A percentile compares a stretch with the other conserved stretches of the same genome.
These are phyloP conservation scores for Caenorhabditis sp. DNA, from an alignment of 2,888 invertebrate species.

Conservation along the genomic window DNA sequence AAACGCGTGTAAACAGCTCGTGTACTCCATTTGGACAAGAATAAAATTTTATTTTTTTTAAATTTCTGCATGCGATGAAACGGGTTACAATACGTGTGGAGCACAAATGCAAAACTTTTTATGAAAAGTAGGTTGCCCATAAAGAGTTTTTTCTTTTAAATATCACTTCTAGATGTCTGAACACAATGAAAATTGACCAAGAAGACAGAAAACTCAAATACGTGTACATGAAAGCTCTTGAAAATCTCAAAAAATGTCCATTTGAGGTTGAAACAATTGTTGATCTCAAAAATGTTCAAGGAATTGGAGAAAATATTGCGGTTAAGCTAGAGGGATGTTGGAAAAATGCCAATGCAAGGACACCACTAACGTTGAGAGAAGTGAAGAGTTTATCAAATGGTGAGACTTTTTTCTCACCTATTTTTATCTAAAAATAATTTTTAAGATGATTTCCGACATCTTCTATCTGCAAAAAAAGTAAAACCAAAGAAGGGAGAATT, in stretches of 20 bases:
- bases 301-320: slow-evolving; percentile 65
- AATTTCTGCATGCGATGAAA: slow-evolving; percentile 10
- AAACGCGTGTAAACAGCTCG: not conserved
- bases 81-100: slow-evolving; percentile 56
- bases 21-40: not conserved
- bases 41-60: not conserved
- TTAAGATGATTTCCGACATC: not conserved
- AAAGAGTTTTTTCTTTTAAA: not conserved
- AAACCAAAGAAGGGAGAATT: slow-evolving; percentile 10
- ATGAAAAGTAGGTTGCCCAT: slow-evolving; percentile 35
- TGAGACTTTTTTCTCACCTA: not conserved
- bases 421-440: not conserved
- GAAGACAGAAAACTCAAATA: slow-evolving; percentile 53
- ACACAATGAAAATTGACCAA: slow-evolving; percentile 51
- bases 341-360: slow-evolving; percentile 33
- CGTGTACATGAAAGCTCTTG: slow-evolving; percentile 57
- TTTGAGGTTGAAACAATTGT: slow-evolving; percentile 57
- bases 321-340: slow-evolving; percentile 59
- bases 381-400: slow-evolving; percentile 23
- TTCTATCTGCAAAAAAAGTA: not conserved
- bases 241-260: slow-evolving; percentile 57
- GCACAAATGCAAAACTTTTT: slow-evolving; percentile 58
- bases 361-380: slow-evolving; percentile 15
- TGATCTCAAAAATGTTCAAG: slow-evolving; percentile 61
- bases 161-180: slow-evolving; percentile 36